Base-by-base conservation (phyloP, 1,140 invertebrate species). In the Glossosoma conforme region DNA sequence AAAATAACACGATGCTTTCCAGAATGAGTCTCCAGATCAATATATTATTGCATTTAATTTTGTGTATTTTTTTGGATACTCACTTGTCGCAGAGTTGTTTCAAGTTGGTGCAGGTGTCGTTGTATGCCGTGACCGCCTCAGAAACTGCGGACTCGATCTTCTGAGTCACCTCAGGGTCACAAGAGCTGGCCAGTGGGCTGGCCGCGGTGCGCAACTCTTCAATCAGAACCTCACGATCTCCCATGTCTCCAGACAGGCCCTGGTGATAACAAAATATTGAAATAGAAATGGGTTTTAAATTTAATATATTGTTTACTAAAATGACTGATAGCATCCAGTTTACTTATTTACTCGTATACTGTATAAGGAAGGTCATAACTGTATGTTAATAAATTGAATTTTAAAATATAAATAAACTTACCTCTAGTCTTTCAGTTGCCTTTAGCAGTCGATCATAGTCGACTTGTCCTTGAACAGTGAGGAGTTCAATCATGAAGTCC, bases 401-500 rank as follows among this genome's bases (percentile, higher is more conserved):
- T 22, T 33, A 18, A 45, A 20, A 35, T 8, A 33, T 3, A 4
- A 38, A 40, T 52, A 42, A 17, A 78, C 79, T 80, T 48, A 89
- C 86, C 81, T 89, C 85, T 45, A 89, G 69, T 62, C 86, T 73
- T 63, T 89, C 85, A 0, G 86, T 89, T 22, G 86, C 86, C 60
- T 87, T 88, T n/a, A 83, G 68, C 33, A 91, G 66, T 20, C 87
- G 77, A 42, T 89, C 85, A 55, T 89, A 89, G 69, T 91, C 86
- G 1, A 91, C 82, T 28, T 84, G 81, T 10, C 85, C 87, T 61
- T 89, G 85, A 0, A 90, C 83, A 1, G 84, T 85, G 2, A 90
- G 71, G 10, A 90, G 65, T 60, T 91, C 86, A 70, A 89, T 87
- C 86, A 89, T 89, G 59, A 87, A 90, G 64, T 89, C 87, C 0